A percentile compares a stretch with the other conserved stretches of the same genome.
Evolutionary conservation across 2,113 vertebrate species (phyloP).

Genomic region (Brienomyrus longianalis): DNA sequence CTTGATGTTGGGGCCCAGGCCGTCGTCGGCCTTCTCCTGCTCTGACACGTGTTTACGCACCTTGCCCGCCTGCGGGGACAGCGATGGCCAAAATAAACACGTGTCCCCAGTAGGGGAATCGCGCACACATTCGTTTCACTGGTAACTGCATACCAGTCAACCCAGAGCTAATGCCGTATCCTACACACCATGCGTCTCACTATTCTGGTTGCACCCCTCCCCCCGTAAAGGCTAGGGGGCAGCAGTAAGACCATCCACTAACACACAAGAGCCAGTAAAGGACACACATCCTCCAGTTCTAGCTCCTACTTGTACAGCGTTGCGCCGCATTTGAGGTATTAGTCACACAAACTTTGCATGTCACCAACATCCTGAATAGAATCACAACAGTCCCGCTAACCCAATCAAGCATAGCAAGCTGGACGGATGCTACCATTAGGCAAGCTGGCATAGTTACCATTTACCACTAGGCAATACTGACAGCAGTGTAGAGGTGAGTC

Average conservation of each 20-base stretch:
- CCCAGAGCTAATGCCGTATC: not conserved
- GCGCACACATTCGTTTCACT: not conserved
- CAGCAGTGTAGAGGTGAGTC: not conserved
- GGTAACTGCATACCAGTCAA: not conserved
- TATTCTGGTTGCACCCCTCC: not conserved
- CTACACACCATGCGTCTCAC: not conserved
- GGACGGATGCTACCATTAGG: not conserved
- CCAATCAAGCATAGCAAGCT: not conserved
- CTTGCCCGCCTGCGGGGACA: slow-evolving; percentile 84
- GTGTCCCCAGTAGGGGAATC: not conserved
- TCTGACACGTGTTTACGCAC: slow-evolving; percentile 95
- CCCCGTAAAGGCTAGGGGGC: not conserved
- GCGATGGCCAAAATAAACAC: slow-evolving; percentile 22
- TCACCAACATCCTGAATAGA: not conserved
- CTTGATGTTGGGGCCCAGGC: slow-evolving; percentile 92
- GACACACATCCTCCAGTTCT: not conserved
- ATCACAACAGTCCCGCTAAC: not conserved
- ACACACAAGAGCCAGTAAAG: not conserved
- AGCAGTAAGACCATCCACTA: not conserved
- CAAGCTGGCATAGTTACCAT: not conserved
- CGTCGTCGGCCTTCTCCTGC: slow-evolving; percentile 93
- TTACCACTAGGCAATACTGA: too few species aligned
- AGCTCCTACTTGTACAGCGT: not conserved
- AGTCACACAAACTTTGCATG: not conserved
- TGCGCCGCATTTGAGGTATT: not conserved